Base-by-base conservation (phyloP, 1,140 invertebrate species). In the Drosophila ananassae region DNA sequence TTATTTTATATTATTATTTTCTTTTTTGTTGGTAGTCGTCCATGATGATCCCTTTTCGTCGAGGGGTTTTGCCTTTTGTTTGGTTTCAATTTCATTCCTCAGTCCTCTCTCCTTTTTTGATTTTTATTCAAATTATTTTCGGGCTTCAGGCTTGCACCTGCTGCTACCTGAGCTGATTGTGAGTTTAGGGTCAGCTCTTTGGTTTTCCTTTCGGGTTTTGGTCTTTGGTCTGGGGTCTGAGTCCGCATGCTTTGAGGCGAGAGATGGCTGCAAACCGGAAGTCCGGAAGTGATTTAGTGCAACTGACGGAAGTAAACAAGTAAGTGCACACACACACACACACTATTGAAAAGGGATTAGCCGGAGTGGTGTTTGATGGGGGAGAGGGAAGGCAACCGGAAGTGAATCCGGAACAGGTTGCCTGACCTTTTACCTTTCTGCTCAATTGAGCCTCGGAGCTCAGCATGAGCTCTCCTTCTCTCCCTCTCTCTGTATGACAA, bases 251-350 rank as follows among this genome's bases (percentile, higher is more conserved):
- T 21, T 10, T 5, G 44, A 10, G 60, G 39, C 41, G 55, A 58
- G 55, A 58, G 57, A 58, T 46, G 63, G 21, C 63, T 58, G 55
- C 85, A 78, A 77, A 78, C 79, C 83, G 83, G 83, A 89, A 89
- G 83, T 89, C 80, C 83, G 83, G 83, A 89, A 89, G 84, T 89
- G 83, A 89, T 89, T 89, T 89, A 90, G 79, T 89, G 83, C 85
- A 64, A 64, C 77, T 62, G 64, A 87, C 82, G 83, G 79, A 90
- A 79, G 85, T 84, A 82, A 83, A 77, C 83, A 77, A 77, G 75
- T 84, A 76, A 71, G 62, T 67, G 58, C 62, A 64, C 34, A 59
- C 67, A 68, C 41, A 69, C 60, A 69, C 48, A 28, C 44, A 37
- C 9, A 21, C n/a, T 21, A 60, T 58, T 66, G 37, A 59, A 71